These are phyloP conservation scores for Lasiommata megera DNA, from an alignment of 2,888 invertebrate genomes.

Conservation along the genomic window DNA sequence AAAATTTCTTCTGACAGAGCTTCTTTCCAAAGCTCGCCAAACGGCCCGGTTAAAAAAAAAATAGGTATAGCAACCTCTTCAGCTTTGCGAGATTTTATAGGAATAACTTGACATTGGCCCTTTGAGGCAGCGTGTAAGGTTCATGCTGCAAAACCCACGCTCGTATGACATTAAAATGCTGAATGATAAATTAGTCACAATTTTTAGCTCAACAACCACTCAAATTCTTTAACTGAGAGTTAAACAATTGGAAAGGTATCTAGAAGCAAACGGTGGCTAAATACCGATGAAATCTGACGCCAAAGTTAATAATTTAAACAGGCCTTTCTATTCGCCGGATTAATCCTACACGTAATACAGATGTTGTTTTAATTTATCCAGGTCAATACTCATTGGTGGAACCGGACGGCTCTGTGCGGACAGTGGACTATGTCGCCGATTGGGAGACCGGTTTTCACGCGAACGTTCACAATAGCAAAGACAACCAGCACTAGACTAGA, in stretches of 20 bases:
- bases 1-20: no score
- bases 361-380: slow-evolving; percentile 45
- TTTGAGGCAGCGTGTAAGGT: no score
- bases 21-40: no score
- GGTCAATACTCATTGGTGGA: slow-evolving; percentile 85
- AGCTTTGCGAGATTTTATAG: no score
- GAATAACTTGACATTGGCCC: no score
- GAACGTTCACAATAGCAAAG: slow-evolving; percentile 84
- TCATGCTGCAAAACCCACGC: no score
- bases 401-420: slow-evolving; percentile 88
- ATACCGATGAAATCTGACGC: slow-evolving; percentile 16
- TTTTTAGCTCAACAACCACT: no score
- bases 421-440: slow-evolving; percentile 88
- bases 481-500: slow-evolving; percentile 62
- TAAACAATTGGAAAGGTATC: background rate
- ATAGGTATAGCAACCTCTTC: no score
- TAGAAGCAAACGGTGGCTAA: slow-evolving; percentile 6
- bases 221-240: no score
- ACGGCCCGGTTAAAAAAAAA: no score
- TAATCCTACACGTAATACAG: slow-evolving; percentile 19
- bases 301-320: slow-evolving; percentile 18
- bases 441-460: slow-evolving; percentile 91
- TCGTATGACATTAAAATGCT: no score
- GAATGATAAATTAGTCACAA: no score
- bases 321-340: slow-evolving; percentile 16